phyloP scores from a whole-genome alignment of 1,140 invertebrate species.

The Macrobrachium nipponense region DNA sequence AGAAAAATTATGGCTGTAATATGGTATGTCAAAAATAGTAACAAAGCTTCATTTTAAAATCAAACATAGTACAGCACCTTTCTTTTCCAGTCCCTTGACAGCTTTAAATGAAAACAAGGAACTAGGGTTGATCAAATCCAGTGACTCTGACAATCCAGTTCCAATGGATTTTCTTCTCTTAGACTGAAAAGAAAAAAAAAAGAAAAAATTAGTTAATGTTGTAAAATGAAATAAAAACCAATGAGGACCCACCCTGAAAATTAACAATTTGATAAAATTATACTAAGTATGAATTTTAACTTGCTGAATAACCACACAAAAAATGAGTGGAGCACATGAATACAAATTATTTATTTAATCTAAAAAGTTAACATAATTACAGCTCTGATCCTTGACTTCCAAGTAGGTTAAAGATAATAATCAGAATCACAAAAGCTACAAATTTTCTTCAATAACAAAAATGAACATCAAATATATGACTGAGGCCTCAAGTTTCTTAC shows the following conservation, averaged over 20 bases:
- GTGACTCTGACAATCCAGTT: conserved; percentile 78
- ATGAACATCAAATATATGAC: no score
- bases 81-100: conserved; percentile 66
- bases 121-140: conserved; percentile 80
- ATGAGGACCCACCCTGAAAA: no score
- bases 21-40: not conserved
- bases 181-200: not conserved
- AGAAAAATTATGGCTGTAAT: not conserved
- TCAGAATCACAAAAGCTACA: no score
- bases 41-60: not conserved
- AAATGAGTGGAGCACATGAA: not conserved
- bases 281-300: no score
- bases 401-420: no score
- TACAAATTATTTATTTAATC: not conserved
- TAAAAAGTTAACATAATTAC: no score
- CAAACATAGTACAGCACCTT: conserved; percentile 24
- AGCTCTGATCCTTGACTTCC: no score
- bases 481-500: no score
- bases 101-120: conserved; percentile 76
- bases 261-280: no score
- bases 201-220: not conserved
- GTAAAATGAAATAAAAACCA: not conserved
- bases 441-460: no score
- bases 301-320: not conserved
- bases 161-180: conserved; percentile 70